A percentile compares a stretch with the other conserved stretches of the same genome.
Conservation (phyloP, 2,113 vertebrate species). For the rabbit (Oryctolagus cuniculus) region mOryCun1.1 NC_091435.1:98962501-98963000, state of each 20-base stretch:
- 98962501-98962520: slow-evolving; percentile 11
- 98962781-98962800: neutral
- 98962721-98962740: no score
- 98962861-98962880: neutral
- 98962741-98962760: no score
- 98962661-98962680: neutral
- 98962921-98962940: neutral
- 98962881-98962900: neutral
- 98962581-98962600: neutral
- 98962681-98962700: no score
- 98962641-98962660: neutral
- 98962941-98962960: neutral
- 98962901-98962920: neutral
- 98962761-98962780: neutral
- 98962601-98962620: neutral
- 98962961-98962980: neutral
- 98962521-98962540: neutral
- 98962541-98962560: neutral
- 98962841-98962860: neutral
- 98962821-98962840: neutral
- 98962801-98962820: neutral
- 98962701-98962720: no score
- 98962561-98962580: neutral
- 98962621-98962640: neutral
- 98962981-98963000: neutral